A percentile compares a stretch with the other conserved stretches of the same genome.
Conservation (phyloP, 2,113 vertebrate species). For the Atlantisia rogersi region DNA sequence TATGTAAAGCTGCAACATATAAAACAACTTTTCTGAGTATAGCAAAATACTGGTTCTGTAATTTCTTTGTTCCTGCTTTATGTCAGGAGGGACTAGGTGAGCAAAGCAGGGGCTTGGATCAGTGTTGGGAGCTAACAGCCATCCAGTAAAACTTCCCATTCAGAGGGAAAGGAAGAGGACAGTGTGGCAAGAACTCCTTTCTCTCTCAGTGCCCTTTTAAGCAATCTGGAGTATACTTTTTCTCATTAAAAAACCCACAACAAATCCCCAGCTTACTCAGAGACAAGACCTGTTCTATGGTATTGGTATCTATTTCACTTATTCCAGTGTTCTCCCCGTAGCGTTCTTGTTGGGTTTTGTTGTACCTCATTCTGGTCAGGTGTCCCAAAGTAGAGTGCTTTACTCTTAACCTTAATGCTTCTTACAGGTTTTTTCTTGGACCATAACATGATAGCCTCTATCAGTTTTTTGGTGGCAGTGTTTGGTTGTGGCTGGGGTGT, state of each 20-base stretch:
- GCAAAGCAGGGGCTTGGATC: background rate
- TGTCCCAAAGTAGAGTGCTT: background rate
- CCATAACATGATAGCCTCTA: background rate
- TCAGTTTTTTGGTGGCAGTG: background rate
- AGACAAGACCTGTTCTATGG: background rate
- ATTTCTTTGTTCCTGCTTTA: background rate
- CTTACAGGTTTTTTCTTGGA: background rate
- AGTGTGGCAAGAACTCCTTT: background rate
- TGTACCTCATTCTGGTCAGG: background rate
- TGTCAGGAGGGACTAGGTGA: background rate
- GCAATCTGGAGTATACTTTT: background rate
- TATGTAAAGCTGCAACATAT: background rate
- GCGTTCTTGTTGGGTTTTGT: background rate
- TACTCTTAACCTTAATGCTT: background rate
- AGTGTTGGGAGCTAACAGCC: background rate
- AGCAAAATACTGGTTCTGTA: background rate
- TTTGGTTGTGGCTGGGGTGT: background rate
- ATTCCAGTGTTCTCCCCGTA: background rate
- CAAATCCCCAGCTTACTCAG: background rate
- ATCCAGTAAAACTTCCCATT: background rate
- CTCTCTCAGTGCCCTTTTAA: background rate
- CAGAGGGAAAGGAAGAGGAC: background rate
- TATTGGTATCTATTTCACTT: background rate
- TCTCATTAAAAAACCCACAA: background rate
- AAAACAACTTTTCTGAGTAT: background rate